Conservation (phyloP, 2,113 vertebrate genomes). For the Nothocercus julius region DNA sequence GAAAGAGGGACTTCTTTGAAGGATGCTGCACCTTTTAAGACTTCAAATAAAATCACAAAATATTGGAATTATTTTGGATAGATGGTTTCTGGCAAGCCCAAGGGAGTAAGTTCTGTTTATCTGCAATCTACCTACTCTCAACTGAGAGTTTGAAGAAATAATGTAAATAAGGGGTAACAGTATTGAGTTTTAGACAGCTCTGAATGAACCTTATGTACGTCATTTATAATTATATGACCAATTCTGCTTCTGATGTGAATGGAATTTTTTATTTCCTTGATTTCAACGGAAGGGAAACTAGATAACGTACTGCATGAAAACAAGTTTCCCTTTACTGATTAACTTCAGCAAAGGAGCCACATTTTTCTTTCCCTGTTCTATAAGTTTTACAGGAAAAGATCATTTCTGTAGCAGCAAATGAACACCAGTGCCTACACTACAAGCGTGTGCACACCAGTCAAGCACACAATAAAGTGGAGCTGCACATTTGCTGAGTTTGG, state of each 20-base stretch:
- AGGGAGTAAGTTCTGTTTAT: neutral
- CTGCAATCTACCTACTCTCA: neutral
- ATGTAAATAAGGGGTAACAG: neutral
- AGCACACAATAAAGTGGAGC: neutral
- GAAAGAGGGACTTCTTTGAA: neutral
- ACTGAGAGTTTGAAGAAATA: neutral
- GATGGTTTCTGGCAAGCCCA: neutral
- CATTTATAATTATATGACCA: neutral
- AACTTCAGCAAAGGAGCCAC: neutral
- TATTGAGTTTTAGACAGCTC: neutral
- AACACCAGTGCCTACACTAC: neutral
- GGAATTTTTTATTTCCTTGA: neutral
- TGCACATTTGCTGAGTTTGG: neutral
- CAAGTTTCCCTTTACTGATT: neutral
- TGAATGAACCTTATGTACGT: neutral
- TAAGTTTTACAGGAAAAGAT: neutral
- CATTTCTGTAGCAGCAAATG: neutral
- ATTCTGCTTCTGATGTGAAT: neutral
- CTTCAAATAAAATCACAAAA: neutral
- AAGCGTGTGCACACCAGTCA: neutral
- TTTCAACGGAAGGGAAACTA: neutral
- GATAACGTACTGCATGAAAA: neutral
- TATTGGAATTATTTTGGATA: neutral
- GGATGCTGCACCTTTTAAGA: neutral
- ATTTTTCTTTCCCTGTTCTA: neutral